Percentiles rank a stretch among this genome's conserved stretches.
phyloP scores from a whole-genome alignment of 2,113 vertebrate species.

The Cottus gobio region DNA sequence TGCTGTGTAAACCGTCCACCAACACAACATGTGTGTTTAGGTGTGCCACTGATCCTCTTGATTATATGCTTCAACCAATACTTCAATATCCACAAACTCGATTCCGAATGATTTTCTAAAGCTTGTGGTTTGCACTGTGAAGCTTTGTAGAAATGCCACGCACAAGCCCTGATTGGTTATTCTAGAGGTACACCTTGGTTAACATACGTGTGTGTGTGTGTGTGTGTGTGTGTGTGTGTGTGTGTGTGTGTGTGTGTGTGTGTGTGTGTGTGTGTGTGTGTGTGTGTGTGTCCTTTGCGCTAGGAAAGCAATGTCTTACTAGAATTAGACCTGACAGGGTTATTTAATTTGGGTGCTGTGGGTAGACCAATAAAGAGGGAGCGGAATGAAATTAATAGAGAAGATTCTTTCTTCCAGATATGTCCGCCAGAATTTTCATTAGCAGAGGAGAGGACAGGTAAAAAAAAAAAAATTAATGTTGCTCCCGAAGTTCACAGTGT shows the following conservation, averaged over 20 bases:
- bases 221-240: conserved; percentile 19
- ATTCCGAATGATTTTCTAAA: conserved; percentile 7
- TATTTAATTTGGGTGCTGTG: conserved; percentile 77
- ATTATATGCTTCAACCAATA: conserved; percentile 16
- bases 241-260: background rate
- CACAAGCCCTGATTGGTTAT: conserved; percentile 38
- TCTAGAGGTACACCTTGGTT: conserved; percentile 28
- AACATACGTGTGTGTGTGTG: conserved; percentile 23
- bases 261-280: background rate
- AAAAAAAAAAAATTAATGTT: conserved; percentile 38
- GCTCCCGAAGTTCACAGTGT: conserved; percentile 13
- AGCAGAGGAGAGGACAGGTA: conserved; percentile 36
- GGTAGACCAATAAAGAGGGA: conserved; percentile 72
- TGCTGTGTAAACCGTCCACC: background rate
- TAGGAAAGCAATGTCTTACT: conserved; percentile 64
- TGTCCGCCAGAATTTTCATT: conserved; percentile 69
- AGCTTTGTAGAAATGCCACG: conserved; percentile 31
- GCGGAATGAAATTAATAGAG: conserved; percentile 70
- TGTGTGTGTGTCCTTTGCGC: conserved; percentile 57
- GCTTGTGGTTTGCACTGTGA: conserved; percentile 6
- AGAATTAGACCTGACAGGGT: conserved; percentile 76
- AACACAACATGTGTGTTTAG: background rate
- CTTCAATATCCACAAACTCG: background rate
- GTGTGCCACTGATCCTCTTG: background rate
- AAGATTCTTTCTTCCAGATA: conserved; percentile 65